phyloP scores from a whole-genome alignment of 2,113 vertebrate genomes.

The Enhydra lutris region DNA sequence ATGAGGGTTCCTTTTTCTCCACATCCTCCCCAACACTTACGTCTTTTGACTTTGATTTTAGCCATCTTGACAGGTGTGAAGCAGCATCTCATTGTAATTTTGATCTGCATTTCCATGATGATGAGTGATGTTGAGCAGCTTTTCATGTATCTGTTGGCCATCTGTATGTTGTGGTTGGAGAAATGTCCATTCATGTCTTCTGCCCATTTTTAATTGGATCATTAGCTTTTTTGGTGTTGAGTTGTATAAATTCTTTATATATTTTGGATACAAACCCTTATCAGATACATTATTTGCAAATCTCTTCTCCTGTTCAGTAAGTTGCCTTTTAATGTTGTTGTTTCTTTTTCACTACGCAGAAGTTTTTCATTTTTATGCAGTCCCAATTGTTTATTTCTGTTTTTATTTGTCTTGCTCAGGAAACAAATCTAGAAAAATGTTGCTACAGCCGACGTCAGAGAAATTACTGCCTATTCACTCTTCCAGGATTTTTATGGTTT shows the following conservation, averaged over 20 bases:
- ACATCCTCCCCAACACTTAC: neutral
- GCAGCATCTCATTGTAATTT: neutral
- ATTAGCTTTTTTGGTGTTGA: too few species aligned
- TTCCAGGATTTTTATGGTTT: neutral
- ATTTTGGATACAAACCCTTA: neutral
- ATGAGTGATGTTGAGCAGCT: too few species aligned
- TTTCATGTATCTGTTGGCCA: too few species aligned
- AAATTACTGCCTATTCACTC: neutral
- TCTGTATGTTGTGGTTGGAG: too few species aligned
- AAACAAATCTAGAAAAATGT: neutral
- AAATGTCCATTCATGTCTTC: too few species aligned
- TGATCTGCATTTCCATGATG: neutral
- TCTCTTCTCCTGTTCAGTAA: neutral
- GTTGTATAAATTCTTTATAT: too few species aligned
- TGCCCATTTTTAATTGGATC: too few species aligned
- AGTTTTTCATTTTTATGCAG: neutral
- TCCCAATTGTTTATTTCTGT: neutral
- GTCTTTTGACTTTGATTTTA: neutral
- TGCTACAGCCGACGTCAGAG: neutral
- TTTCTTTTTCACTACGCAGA: neutral
- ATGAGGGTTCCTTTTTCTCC: neutral
- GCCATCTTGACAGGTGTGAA: neutral
- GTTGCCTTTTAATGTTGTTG: neutral
- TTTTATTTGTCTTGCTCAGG: neutral
- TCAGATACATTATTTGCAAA: neutral